phyloP scores from a whole-genome alignment of 2,797 vertebrate species.

The Taenioides sp. region DNA sequence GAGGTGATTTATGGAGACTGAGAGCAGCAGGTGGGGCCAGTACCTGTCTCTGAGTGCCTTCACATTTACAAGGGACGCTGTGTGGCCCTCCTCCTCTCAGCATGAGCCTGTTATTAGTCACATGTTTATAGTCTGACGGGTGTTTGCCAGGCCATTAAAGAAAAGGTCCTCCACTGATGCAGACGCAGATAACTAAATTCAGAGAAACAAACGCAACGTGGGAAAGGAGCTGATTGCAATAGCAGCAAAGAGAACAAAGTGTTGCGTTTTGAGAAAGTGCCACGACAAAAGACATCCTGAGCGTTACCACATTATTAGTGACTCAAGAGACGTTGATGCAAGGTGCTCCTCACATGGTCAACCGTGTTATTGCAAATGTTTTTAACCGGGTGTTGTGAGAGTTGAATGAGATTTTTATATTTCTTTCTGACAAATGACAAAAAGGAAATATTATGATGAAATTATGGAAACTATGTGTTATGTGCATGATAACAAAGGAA shows the following conservation, averaged over 20 bases:
- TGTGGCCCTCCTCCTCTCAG: not conserved
- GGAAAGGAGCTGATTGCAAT: constrained; percentile 27
- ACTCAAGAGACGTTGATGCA: constrained; percentile 13
- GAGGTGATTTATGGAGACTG: constrained; percentile 24
- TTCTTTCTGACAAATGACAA: too few relatives aligned
- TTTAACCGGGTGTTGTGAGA: too few relatives aligned
- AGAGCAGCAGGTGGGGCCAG: not conserved
- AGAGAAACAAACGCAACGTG: not conserved
- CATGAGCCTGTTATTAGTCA: constrained; percentile 22
- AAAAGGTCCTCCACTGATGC: not conserved
- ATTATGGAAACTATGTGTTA: too few relatives aligned
- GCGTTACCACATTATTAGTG: constrained; percentile 23
- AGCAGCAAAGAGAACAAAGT: constrained; percentile 17
- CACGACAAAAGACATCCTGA: constrained; percentile 2
- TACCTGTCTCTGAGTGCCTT: constrained; percentile 3
- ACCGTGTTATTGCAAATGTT: not conserved
- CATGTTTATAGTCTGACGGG: not conserved
- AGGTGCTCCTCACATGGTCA: not conserved
- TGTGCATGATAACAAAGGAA: too few relatives aligned
- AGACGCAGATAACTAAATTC: not conserved
- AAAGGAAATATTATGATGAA: too few relatives aligned
- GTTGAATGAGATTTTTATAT: too few relatives aligned
- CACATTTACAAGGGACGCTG: not conserved
- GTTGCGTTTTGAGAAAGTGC: constrained; percentile 43
- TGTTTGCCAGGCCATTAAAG: constrained; percentile 5